These are phyloP conservation scores for Hirtodrosophila alboralis DNA, from an alignment of 2,888 invertebrate species.

Conservation along the genomic window DNA sequence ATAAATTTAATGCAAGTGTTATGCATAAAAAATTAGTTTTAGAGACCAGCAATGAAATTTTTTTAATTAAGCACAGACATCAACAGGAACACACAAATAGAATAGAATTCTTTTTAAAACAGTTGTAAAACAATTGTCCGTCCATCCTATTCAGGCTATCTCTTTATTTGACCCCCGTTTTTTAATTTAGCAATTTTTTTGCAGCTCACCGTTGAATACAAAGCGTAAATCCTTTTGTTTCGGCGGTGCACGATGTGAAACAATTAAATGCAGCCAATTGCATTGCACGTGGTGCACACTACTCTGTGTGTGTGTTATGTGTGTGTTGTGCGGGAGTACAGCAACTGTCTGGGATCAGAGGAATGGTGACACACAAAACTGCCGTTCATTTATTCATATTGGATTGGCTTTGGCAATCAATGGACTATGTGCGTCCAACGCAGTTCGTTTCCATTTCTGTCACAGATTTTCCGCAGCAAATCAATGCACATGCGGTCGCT, in stretches of 20 bases:
- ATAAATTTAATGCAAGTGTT: slow-evolving; percentile 46
- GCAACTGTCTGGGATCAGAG: slow-evolving; percentile 25
- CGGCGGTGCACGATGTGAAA: slow-evolving; percentile 47
- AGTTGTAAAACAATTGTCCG: slow-evolving; percentile 51
- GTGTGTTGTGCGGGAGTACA: slow-evolving; percentile 14
- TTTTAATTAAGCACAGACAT: slow-evolving; percentile 58
- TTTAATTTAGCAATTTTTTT: slow-evolving; percentile 57
- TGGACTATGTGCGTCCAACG: slow-evolving; percentile 51
- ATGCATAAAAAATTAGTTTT: slow-evolving; percentile 12
- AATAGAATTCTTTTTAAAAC: slow-evolving; percentile 26
- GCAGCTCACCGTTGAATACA: slow-evolving; percentile 27
- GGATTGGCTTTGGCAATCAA: slow-evolving; percentile 78
- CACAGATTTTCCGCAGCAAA: slow-evolving; percentile 63
- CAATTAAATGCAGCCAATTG: slow-evolving; percentile 74
- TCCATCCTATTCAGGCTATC: slow-evolving; percentile 2
- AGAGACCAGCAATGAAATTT: slow-evolving; percentile 28
- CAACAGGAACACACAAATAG: slow-evolving; percentile 19
- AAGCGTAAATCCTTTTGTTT: slow-evolving; percentile 66
- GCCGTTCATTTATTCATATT: slow-evolving; percentile 71
- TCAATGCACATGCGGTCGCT: slow-evolving; percentile 69
- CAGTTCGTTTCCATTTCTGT: slow-evolving; percentile 51
- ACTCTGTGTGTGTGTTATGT: neutral
- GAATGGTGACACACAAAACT: slow-evolving; percentile 39
- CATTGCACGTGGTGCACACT: slow-evolving; percentile 27
- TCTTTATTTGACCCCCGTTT: slow-evolving; percentile 26